Evolutionary conservation across 2,113 vertebrate genomes (phyloP), one percentile per base, ranked within the genome.

Genomic region (Neodon shergylaensis): DNA sequence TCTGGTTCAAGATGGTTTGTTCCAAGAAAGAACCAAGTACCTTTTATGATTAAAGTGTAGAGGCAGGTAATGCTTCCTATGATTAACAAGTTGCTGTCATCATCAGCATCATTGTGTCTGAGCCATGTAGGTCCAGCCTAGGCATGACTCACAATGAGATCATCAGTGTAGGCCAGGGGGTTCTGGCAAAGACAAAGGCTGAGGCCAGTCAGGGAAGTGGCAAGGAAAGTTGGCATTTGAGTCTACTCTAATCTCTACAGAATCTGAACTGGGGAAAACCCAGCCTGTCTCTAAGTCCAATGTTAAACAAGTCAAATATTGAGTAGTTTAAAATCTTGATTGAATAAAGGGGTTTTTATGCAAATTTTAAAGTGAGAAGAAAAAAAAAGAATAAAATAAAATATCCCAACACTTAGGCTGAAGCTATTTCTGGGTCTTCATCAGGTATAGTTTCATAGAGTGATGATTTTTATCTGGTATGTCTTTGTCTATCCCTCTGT

Each of bases 391-490:
- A 17, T 52, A 47, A 77, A 82, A 70, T 39, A 83, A 88, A 91
- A 89, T 44, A n/a, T 96, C 49, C 74, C 87, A 77, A 54, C 76
- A 88, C 96, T 98, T 95, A 92, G 95, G 90, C 88, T 97, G 96
- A 85, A 97, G 91, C 92, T 95, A 89, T 97, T 97, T 94, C 13
- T 94, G 96, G 92, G 92, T 98, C 94, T 98, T 85, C 76, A 91
- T 82, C 36, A 63, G 98, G 83, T 96, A 98, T 97, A 96, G 94
- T 98, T 98, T 98, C 97, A 88, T 90, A 98, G 81, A 72, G 97
- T 99, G 98, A 99, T 99, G 98, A 99, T 99, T 99, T 98, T 99
- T 98, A 98, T 98, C 98, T 99, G 99, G 98, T 98, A 98, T 97
- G 97, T 95, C 97, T 98, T 96, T 98, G 97, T 98, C 98, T 98